Evolutionary conservation across 2,113 vertebrate genomes (phyloP).

Genomic region (Dunckerocampus dactyliophorus): DNA sequence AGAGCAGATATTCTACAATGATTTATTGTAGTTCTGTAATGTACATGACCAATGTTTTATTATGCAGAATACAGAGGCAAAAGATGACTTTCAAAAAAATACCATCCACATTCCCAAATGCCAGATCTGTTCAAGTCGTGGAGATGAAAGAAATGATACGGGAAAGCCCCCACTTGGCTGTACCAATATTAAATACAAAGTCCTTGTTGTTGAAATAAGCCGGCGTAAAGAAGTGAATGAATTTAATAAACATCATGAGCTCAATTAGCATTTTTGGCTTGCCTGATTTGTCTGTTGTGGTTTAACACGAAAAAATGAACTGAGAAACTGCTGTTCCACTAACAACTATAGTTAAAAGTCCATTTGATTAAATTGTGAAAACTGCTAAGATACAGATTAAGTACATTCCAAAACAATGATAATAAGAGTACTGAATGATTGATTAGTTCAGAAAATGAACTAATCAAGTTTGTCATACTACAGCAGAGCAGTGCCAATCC

Average conservation of each 20-base stretch:
- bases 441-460: constrained; percentile 16
- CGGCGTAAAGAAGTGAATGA: neutral
- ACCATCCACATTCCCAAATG: constrained; percentile 19
- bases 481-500: constrained; percentile 10
- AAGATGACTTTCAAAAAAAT: constrained; percentile 18
- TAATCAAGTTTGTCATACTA: constrained; percentile 12
- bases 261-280: constrained; percentile 1
- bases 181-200: constrained; percentile 13
- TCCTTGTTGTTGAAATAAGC: neutral
- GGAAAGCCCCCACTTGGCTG: neutral
- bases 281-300: constrained; percentile 11
- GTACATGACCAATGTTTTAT: constrained; percentile 31
- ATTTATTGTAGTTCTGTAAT: constrained; percentile 58
- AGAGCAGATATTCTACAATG: neutral
- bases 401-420: constrained; percentile 1
- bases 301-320: constrained; percentile 1
- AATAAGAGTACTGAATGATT: constrained; percentile 2
- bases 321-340: constrained; percentile 13
- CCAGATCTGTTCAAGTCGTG: constrained; percentile 1
- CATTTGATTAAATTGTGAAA: constrained; percentile 11
- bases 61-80: constrained; percentile 29
- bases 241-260: neutral
- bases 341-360: constrained; percentile 8
- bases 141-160: constrained; percentile 12
- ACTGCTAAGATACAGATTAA: neutral